phyloP scores from a whole-genome alignment of 2,113 vertebrate genomes.

The Phalacrocorax brasilianus region DNA sequence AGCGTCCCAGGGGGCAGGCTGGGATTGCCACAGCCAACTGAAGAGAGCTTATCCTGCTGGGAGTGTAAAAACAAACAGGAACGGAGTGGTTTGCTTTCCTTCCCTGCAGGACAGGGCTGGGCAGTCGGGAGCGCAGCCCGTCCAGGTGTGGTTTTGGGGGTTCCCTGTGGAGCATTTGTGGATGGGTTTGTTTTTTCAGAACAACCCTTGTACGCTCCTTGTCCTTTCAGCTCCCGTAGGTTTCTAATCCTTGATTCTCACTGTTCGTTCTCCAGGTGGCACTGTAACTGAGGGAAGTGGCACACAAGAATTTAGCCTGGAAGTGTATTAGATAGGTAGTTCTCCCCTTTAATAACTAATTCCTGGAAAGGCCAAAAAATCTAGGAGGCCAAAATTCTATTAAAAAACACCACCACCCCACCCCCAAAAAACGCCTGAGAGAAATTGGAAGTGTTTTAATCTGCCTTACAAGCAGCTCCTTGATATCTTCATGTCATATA shows the following conservation, averaged over 20 bases:
- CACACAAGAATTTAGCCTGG: neutral
- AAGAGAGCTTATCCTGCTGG: neutral
- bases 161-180: neutral
- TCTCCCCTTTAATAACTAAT: neutral
- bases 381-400: neutral
- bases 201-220: neutral
- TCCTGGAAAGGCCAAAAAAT: neutral
- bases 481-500: neutral
- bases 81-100: neutral
- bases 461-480: neutral
- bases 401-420: accelerated
- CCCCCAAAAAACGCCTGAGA: neutral
- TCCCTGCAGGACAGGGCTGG: neutral
- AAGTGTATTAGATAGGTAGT: neutral
- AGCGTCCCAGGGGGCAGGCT: neutral
- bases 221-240: neutral
- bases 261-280: neutral
- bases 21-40: neutral
- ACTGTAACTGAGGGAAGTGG: neutral
- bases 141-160: neutral
- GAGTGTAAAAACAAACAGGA: neutral
- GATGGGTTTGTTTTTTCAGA: neutral
- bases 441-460: neutral
- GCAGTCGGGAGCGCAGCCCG: neutral
- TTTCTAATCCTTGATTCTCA: neutral